phyloP scores from a whole-genome alignment of 2,113 vertebrate genomes.

The Paralichthys olivaceus region DNA sequence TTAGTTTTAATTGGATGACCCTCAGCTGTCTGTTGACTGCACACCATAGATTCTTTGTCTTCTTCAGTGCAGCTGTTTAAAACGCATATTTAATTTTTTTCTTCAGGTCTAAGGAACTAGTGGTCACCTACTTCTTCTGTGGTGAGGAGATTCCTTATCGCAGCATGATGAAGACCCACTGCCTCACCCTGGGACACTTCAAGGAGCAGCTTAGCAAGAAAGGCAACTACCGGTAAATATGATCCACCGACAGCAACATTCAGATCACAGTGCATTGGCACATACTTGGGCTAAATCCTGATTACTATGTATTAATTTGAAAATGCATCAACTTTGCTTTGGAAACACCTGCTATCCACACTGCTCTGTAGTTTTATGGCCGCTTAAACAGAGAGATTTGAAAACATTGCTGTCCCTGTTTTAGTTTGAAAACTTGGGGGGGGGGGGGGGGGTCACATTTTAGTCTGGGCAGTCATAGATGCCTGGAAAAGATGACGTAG shows the following conservation, averaged over 20 bases:
- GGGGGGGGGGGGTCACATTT: too few species aligned
- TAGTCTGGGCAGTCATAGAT: too few species aligned
- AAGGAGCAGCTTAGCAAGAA: conserved; percentile 99
- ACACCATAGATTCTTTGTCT: conserved; percentile 11
- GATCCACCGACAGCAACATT: neutral
- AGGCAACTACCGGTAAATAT: conserved; percentile 95
- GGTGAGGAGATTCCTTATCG: conserved; percentile 98
- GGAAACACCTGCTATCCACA: too few species aligned
- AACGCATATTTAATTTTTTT: neutral
- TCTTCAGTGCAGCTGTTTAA: conserved; percentile 8
- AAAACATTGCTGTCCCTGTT: too few species aligned
- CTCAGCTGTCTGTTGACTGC: conserved; percentile 71
- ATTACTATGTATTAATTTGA: too few species aligned
- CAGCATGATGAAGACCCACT: conserved; percentile 95
- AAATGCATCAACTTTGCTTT: too few species aligned
- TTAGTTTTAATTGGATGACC: conserved; percentile 79
- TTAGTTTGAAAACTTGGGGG: too few species aligned
- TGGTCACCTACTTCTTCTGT: conserved; percentile 99
- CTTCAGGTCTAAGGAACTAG: conserved; percentile 91
- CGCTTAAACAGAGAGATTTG: too few species aligned
- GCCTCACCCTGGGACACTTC: conserved; percentile 97
- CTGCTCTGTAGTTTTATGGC: too few species aligned
- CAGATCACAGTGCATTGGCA: neutral
- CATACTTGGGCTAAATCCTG: too few species aligned
- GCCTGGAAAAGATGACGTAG: too few species aligned